Conservation (phyloP, 2,888 invertebrate genomes). For the Dryococelus australis region DNA sequence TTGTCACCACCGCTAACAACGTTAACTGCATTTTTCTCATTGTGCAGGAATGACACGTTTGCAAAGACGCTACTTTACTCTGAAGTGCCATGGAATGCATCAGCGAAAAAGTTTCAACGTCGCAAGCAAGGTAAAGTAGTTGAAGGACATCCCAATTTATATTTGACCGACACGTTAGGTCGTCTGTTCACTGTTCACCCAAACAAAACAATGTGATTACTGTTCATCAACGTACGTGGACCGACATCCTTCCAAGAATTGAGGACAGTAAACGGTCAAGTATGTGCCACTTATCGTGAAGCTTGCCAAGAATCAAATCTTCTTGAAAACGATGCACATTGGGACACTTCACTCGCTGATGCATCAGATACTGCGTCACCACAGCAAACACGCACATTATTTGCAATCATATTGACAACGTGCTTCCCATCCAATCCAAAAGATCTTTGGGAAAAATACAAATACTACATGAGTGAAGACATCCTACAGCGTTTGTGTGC, state of each 20-base stretch:
- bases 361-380: constrained; percentile 45
- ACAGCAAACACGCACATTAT: constrained; percentile 50
- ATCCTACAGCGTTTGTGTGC: background rate
- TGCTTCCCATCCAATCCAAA: too few species aligned
- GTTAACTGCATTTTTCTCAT: too few species aligned
- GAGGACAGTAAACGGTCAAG: too few species aligned
- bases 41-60: constrained; percentile 45
- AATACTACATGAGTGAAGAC: constrained; percentile 35
- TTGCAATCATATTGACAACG: constrained; percentile 52
- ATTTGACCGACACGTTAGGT: constrained; percentile 40
- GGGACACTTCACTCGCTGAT: constrained; percentile 49
- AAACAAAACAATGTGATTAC: constrained; percentile 51
- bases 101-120: constrained; percentile 25
- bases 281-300: too few species aligned
- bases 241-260: too few species aligned
- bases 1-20: too few species aligned
- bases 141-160: background rate
- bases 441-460: constrained; percentile 42
- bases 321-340: too few species aligned
- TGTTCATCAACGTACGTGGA: too few species aligned
- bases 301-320: too few species aligned
- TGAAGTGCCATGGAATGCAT: constrained; percentile 43
- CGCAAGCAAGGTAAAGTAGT: too few species aligned
- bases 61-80: constrained; percentile 42
- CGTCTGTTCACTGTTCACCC: constrained; percentile 54